These are phyloP conservation scores for Myotis lucifugus DNA, from an alignment of 2,113 vertebrate species.

Conservation along the genomic window DNA sequence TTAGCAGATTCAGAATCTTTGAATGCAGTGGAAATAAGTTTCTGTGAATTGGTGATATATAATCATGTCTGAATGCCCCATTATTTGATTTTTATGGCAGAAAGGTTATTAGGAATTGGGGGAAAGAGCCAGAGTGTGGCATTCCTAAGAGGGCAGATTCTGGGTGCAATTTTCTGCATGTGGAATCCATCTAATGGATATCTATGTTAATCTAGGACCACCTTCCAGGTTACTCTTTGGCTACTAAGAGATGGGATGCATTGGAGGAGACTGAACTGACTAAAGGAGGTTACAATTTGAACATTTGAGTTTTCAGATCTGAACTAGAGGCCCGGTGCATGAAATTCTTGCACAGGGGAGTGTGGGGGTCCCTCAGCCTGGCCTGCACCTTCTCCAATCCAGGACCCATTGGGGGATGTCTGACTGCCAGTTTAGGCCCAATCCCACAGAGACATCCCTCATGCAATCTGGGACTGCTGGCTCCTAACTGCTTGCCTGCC, in stretches of 20 bases:
- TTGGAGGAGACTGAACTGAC: neutral
- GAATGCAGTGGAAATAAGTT: constrained; percentile 8
- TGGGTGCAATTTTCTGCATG: neutral
- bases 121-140: neutral
- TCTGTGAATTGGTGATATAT: constrained; percentile 3
- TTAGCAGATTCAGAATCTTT: neutral
- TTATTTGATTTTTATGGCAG: constrained; percentile 3
- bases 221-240: neutral
- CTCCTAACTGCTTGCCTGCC: too few species aligned
- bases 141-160: neutral
- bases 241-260: neutral
- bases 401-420: too few species aligned
- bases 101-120: constrained; percentile 39
- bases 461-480: too few species aligned
- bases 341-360: too few species aligned
- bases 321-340: neutral
- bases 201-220: neutral
- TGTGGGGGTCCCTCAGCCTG: too few species aligned
- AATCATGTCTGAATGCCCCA: neutral
- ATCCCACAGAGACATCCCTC: too few species aligned
- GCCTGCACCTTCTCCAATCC: too few species aligned
- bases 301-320: constrained; percentile 23
- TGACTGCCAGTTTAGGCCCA: too few species aligned
- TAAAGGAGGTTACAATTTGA: neutral
- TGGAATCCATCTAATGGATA: neutral